These are phyloP conservation scores for Tadarida brasiliensis DNA, from an alignment of 2,797 vertebrate species.

Conservation along the genomic window DNA sequence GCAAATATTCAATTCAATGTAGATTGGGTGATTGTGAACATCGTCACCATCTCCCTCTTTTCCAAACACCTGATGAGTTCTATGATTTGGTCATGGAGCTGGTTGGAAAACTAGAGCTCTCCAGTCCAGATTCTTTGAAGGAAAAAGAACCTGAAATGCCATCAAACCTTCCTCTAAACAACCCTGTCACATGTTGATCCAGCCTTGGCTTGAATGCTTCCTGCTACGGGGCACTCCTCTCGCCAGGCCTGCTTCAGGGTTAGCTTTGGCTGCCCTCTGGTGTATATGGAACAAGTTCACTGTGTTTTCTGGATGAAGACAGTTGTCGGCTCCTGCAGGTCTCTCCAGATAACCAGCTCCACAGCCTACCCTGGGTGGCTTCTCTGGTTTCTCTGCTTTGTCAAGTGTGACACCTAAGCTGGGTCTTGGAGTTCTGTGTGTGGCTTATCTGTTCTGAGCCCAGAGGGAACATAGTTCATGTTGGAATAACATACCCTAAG, in stretches of 20 bases:
- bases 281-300: background rate
- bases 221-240: background rate
- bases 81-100: background rate
- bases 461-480: background rate
- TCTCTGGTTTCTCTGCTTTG: slow-evolving; percentile 41
- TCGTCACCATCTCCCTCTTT: background rate
- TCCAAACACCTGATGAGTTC: background rate
- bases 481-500: background rate
- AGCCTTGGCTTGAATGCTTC: background rate
- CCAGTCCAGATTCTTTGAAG: background rate
- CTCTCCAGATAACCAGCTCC: background rate
- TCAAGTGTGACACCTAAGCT: background rate
- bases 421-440: background rate
- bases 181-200: background rate
- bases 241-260: background rate
- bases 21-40: background rate
- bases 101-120: background rate
- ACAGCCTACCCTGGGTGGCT: background rate
- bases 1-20: background rate
- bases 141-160: background rate
- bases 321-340: background rate
- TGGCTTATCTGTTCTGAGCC: background rate
- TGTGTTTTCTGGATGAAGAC: background rate
- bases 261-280: background rate
- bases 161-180: background rate